phyloP scores from a whole-genome alignment of 2,797 vertebrate genomes.

The Thalassophryne amazonica region DNA sequence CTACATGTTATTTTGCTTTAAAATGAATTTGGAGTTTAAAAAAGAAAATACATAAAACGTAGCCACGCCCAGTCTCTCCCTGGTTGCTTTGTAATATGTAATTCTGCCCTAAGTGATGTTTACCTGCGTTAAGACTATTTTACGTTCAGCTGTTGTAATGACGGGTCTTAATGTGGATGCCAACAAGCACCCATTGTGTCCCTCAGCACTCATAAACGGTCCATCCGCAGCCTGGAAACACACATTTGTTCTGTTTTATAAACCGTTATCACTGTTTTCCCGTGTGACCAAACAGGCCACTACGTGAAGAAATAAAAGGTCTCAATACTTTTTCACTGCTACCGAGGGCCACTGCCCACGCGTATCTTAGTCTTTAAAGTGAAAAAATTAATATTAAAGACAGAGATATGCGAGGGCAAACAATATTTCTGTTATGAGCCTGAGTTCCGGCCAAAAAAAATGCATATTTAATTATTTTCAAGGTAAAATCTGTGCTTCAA shows the following conservation, averaged over 20 bases:
- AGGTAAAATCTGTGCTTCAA: no score
- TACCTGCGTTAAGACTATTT: constrained; percentile 43
- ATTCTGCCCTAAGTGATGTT: constrained; percentile 59
- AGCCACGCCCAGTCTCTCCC: not conserved
- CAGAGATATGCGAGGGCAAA: no score
- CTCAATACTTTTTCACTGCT: no score
- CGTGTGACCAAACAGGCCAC: not conserved
- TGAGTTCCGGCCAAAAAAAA: no score
- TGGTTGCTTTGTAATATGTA: not conserved
- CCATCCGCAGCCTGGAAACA: constrained; percentile 25
- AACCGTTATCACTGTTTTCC: constrained; percentile 16
- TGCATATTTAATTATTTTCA: no score
- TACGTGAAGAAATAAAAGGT: not conserved
- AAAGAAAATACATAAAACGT: not conserved
- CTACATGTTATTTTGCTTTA: not conserved
- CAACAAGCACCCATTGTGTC: constrained; percentile 51
- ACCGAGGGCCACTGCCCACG: no score
- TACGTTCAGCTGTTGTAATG: constrained; percentile 46
- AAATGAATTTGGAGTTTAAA: not conserved
- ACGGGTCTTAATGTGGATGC: constrained; percentile 36
- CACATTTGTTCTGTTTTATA: constrained; percentile 35
- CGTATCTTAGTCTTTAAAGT: no score
- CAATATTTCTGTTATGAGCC: no score
- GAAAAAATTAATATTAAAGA: no score
- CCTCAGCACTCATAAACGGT: constrained; percentile 30